Base-by-base conservation (phyloP, 2,113 vertebrate species). In the Amphiprion ocellaris region DNA sequence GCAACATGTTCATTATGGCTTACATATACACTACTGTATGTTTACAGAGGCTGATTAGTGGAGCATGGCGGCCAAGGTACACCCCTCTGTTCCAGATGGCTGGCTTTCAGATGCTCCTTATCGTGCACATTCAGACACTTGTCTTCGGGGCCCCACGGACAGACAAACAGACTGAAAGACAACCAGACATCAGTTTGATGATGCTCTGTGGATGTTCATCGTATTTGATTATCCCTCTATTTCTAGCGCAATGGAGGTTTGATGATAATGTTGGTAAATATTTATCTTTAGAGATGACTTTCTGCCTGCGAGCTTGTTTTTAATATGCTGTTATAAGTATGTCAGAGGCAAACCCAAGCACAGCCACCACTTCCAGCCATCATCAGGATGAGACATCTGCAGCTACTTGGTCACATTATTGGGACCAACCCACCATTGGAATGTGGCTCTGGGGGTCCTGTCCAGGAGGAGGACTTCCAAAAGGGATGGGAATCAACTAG, bases 11-110 rank as follows among this genome's bases (percentile, higher is more conserved):
- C 87, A 87, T 89, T 76, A 83, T 49, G 28, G n/a, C 10, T 75
- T 88, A 79, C 79, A 83, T 77, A 90, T 67, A 87, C 72, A 79
- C 87, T 92, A 86, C 90, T 90, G 83, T 88, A 85, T 90, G 89
- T 92, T 92, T 91, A 93, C 74, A 81, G 50, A 74, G 50, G 61
- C 55, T 82, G 89, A 87, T 90, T 90, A 82, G 82, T 28, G 24
- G 52, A 58, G 81, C 72, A 55, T 10, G 47, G 63, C 69, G 82
- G 81, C 85, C 84, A 81, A 69, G 37, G 76, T 88, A 73, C 58
- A 87, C 30, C 68, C 55, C 41, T 75, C 63, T 53, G 62, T 64
- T 90, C 87, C 90, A 91, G 88, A 91, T 90, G 88, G 86, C 73
- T 46, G 61, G 3, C 14, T 46, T 58, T 72, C 69, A 74, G 77